phyloP scores from a whole-genome alignment of 2,888 invertebrate genomes.

The Macrosiphum euphorbiae region DNA sequence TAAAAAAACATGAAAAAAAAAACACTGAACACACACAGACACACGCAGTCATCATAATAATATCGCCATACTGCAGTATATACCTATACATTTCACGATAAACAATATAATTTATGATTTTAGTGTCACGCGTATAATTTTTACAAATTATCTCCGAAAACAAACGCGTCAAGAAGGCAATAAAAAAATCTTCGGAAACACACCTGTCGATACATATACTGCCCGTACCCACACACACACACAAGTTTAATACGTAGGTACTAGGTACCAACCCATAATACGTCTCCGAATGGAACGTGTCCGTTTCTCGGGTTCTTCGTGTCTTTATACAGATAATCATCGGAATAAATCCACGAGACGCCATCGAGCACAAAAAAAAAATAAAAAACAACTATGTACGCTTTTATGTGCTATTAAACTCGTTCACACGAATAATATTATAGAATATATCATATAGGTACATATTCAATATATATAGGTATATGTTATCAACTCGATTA shows the following conservation, averaged over 20 bases:
- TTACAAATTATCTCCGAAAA: constrained; percentile 56
- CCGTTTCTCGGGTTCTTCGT: constrained; percentile 49
- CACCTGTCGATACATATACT: constrained; percentile 44
- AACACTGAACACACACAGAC: background rate
- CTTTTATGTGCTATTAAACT: constrained; percentile 41
- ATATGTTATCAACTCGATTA: constrained; percentile 3
- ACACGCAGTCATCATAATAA: background rate
- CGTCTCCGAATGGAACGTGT: constrained; percentile 8
- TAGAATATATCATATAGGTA: background rate
- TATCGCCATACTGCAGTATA: background rate
- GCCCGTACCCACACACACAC: background rate
- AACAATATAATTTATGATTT: constrained; percentile 47
- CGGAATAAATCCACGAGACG: constrained; percentile 28
- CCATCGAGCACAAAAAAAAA: constrained; percentile 28
- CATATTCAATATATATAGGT: background rate
- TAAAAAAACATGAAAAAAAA: background rate
- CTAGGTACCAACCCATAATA: background rate
- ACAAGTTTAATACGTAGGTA: background rate
- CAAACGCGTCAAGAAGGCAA: constrained; percentile 25
- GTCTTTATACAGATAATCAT: constrained; percentile 50
- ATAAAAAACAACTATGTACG: background rate
- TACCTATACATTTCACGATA: background rate
- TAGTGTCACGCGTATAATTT: constrained; percentile 41
- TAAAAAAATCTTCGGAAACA: constrained; percentile 50
- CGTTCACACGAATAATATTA: constrained; percentile 40